Conservation (phyloP, 1,140 invertebrate species). For the Drosophila ananassae region DNA sequence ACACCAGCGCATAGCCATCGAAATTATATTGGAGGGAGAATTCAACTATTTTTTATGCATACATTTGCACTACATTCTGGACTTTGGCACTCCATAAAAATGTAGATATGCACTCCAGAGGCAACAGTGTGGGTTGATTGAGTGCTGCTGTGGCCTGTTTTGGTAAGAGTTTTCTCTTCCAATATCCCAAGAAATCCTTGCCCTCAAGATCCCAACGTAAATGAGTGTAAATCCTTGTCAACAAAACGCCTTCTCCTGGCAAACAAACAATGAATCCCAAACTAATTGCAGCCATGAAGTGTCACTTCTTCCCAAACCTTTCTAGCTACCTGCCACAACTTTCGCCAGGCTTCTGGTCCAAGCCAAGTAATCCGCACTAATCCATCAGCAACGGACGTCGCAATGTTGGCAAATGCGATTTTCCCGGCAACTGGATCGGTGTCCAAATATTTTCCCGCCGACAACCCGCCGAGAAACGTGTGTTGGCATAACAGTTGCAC, state of each 20-base stretch:
- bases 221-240: constrained; percentile 2
- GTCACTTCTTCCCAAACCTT: neutral
- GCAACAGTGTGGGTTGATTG: constrained; percentile 1
- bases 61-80: constrained; percentile 70
- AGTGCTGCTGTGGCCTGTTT: neutral
- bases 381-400: constrained; percentile 57
- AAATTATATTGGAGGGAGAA: neutral
- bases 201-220: too few species aligned
- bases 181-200: neutral
- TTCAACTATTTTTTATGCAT: constrained; percentile 58
- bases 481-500: constrained; percentile 63
- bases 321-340: constrained; percentile 60
- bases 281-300: constrained; percentile 13
- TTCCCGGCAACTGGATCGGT: constrained; percentile 69
- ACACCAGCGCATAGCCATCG: constrained; percentile 14
- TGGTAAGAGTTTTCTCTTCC: neutral
- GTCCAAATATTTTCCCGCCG: constrained; percentile 62
- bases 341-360: constrained; percentile 34
- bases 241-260: constrained; percentile 18
- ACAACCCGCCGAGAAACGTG: constrained; percentile 50
- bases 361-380: constrained; percentile 60
- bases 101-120: neutral
- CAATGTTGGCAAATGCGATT: constrained; percentile 73
- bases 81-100: constrained; percentile 70
- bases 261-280: neutral